Percentiles rank a stretch among this genome's conserved stretches.
Evolutionary conservation across 2,797 vertebrate genomes (phyloP).

Genomic region (Coranthus polyacanthus): DNA sequence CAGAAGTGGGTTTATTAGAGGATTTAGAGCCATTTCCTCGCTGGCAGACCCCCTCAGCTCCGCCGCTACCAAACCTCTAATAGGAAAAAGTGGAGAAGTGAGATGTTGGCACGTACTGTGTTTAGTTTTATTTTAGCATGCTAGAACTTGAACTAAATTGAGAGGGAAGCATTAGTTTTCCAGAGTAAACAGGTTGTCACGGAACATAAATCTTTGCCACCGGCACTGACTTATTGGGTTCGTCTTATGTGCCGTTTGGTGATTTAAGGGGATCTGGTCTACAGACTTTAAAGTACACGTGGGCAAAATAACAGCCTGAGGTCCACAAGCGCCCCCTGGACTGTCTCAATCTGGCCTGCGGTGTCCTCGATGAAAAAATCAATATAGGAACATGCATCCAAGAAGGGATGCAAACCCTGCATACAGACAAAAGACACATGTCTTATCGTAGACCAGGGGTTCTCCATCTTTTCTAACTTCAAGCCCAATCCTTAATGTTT

Average conservation of each 20-base stretch:
- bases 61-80: conserved; percentile 25
- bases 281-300: conserved; percentile 14
- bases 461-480: no score
- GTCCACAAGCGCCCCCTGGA: no score
- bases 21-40: conserved; percentile 72
- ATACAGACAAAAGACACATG: no score
- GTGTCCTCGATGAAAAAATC: no score
- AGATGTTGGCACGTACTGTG: conserved; percentile 17
- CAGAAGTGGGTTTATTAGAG: conserved; percentile 73
- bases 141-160: conserved; percentile 36
- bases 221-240: conserved; percentile 30
- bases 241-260: conserved; percentile 17
- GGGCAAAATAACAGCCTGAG: no score
- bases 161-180: conserved; percentile 30
- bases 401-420: no score
- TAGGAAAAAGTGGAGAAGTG: conserved; percentile 29
- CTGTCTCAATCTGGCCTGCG: no score
- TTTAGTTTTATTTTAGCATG: conserved; percentile 26
- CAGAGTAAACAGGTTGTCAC: conserved; percentile 39
- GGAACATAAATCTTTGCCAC: conserved; percentile 34
- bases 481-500: no score
- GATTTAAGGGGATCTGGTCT: conserved; percentile 27
- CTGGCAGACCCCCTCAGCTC: conserved; percentile 53
- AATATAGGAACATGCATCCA: no score
- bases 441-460: no score